Percentiles rank a stretch among this genome's conserved stretches.
Evolutionary conservation across 2,797 vertebrate species (phyloP).

Genomic region (Oreochromis grahami): DNA sequence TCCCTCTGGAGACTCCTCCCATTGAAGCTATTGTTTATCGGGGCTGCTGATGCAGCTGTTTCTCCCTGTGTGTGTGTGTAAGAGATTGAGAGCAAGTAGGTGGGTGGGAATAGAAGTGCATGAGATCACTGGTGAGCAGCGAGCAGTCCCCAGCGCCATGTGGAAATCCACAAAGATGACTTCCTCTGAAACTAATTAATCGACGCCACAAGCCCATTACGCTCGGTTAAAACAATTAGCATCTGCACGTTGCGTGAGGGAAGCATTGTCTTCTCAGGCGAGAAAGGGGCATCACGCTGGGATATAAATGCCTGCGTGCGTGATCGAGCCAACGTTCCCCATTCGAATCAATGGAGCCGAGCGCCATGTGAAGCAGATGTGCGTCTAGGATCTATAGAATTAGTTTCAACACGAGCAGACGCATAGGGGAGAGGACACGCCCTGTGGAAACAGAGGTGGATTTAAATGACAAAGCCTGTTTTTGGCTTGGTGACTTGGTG

Average conservation of each 20-base stretch:
- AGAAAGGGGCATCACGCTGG: constrained; percentile 57
- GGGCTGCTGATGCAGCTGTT: constrained; percentile 68
- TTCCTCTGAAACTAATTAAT: constrained; percentile 76
- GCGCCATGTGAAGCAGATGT: constrained; percentile 53
- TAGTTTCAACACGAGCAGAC: not conserved
- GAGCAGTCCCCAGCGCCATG: constrained; percentile 60
- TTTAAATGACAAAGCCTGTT: constrained; percentile 7
- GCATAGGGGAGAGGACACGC: not conserved
- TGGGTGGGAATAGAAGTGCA: constrained; percentile 36
- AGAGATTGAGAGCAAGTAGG: not conserved
- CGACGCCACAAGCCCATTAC: constrained; percentile 74
- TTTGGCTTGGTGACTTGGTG: not conserved
- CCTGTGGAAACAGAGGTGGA: not conserved
- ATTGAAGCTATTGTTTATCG: constrained; percentile 61
- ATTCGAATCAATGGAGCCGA: constrained; percentile 44
- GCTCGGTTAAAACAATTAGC: constrained; percentile 78
- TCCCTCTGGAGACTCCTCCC: constrained; percentile 55
- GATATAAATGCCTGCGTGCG: constrained; percentile 60
- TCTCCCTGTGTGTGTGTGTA: not conserved
- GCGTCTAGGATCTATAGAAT: constrained; percentile 33
- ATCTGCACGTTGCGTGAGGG: constrained; percentile 65
- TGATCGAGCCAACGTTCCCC: constrained; percentile 25
- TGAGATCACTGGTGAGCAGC: constrained; percentile 63
- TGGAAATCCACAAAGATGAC: constrained; percentile 70
- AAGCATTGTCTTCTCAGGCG: constrained; percentile 57